Conservation (phyloP, 2,888 invertebrate species). For the Sicus ferrugineus region DNA sequence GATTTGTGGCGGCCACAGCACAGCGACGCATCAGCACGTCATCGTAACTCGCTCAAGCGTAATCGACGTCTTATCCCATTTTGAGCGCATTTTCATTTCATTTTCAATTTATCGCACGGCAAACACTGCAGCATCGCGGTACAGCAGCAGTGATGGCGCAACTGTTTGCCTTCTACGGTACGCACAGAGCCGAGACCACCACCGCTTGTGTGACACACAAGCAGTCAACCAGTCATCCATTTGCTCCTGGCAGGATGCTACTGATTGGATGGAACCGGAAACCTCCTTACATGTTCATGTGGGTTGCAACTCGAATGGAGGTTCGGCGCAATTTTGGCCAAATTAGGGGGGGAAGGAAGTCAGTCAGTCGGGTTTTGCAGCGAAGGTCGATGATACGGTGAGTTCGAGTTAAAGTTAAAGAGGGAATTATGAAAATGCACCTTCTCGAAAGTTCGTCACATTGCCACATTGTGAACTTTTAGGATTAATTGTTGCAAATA, state of each 20-base stretch:
- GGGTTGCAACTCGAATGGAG: not conserved
- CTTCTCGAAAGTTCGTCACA: no score
- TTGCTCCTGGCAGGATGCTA: not conserved
- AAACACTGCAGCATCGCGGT: not conserved
- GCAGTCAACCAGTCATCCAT: not conserved
- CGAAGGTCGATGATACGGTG: no score
- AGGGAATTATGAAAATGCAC: no score
- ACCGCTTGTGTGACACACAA: not conserved
- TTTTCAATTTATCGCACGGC: slow-evolving; percentile 24
- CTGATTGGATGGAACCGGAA: no score
- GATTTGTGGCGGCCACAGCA: not conserved
- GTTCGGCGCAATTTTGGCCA: slow-evolving; percentile 20
- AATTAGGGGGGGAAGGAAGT: no score
- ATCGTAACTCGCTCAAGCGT: slow-evolving; percentile 19
- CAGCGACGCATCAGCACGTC: slow-evolving; percentile 6
- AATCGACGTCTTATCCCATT: slow-evolving; percentile 27
- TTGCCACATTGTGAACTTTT: no score
- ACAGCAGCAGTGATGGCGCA: not conserved
- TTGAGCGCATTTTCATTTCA: slow-evolving; percentile 22
- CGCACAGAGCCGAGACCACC: not conserved
- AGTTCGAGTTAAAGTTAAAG: no score
- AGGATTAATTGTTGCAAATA: no score
- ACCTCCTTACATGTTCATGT: no score
- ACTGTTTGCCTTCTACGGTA: not conserved
- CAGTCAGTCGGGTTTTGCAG: no score